Percentiles rank a stretch among this genome's conserved stretches.
These are phyloP conservation scores for Scaptomyza hsui DNA, from an alignment of 1,140 invertebrate genomes.

Conservation along the genomic window DNA sequence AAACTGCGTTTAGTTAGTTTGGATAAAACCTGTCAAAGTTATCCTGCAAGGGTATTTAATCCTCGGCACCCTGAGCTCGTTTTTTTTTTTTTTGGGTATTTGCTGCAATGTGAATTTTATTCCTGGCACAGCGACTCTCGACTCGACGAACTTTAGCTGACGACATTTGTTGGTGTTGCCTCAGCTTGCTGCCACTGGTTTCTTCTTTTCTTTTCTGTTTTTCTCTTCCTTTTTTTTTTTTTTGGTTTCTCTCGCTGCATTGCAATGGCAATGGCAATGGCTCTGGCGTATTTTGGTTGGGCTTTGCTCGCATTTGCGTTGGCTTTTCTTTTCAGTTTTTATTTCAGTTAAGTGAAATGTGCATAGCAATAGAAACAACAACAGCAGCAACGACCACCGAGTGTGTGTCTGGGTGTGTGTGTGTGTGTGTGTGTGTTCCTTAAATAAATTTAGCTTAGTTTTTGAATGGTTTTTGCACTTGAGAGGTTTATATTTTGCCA, in stretches of 20 bases:
- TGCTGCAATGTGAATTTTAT: constrained; percentile 66
- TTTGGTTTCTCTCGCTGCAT: constrained; percentile 21
- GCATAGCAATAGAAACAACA: constrained; percentile 47
- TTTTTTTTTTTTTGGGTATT: background rate
- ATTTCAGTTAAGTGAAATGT: constrained; percentile 80
- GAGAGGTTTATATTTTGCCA: constrained; percentile 79
- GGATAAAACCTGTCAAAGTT: background rate
- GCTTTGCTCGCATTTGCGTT: constrained; percentile 80
- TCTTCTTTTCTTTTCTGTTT: constrained; percentile 12
- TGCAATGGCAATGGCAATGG: constrained; percentile 17
- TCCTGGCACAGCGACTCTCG: constrained; percentile 47
- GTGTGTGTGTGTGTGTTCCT: constrained; percentile 56
- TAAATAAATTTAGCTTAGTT: constrained; percentile 82
- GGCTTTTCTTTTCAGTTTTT: constrained; percentile 82
- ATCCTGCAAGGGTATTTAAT: constrained; percentile 10
- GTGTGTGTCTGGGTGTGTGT: constrained; percentile 7
- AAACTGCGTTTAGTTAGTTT: background rate
- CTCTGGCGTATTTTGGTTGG: constrained; percentile 62
- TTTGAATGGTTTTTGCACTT: constrained; percentile 82
- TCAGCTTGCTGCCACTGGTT: constrained; percentile 25
- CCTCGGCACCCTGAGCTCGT: background rate
- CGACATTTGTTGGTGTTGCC: constrained; percentile 67
- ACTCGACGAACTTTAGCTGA: constrained; percentile 51
- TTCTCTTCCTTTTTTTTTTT: too few relatives aligned
- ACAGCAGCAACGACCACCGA: constrained; percentile 9